Conservation (phyloP, 2,797 vertebrate species). For the Ibycter americanus region DNA sequence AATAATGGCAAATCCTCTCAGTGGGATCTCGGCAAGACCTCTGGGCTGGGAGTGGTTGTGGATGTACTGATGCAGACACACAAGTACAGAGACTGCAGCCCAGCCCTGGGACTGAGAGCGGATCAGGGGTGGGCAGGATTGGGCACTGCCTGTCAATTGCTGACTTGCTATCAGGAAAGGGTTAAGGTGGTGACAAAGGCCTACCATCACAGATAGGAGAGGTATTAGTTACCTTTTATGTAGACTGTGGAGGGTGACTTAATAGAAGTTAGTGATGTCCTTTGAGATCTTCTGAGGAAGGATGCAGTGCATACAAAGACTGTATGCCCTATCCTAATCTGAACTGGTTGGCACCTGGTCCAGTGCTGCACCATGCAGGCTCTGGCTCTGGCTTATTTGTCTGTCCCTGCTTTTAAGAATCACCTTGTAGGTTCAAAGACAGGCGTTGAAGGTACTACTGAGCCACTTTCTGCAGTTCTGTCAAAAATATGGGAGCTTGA, state of each 20-base stretch:
- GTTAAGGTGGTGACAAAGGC: not conserved
- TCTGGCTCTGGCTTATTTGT: not conserved
- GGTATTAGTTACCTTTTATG: not conserved
- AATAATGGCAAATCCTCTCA: not conserved
- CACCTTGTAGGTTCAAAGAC: not conserved
- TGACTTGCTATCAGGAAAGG: not conserved
- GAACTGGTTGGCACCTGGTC: not conserved
- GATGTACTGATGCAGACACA: not conserved
- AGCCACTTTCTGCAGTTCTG: not conserved
- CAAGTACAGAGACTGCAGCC: too few species aligned
- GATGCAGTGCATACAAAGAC: not conserved
- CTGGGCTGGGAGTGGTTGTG: not conserved
- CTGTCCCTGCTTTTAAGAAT: not conserved
- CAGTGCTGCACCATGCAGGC: not conserved
- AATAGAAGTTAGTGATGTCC: not conserved
- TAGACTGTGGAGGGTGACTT: not conserved
- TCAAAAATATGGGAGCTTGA: not conserved
- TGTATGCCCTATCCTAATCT: not conserved
- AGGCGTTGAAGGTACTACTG: not conserved
- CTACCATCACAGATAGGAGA: not conserved
- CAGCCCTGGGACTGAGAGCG: fast-evolving
- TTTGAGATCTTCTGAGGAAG: not conserved
- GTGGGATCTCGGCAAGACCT: not conserved
- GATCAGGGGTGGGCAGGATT: not conserved
- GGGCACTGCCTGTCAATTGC: not conserved